Evolutionary conservation across 2,888 invertebrate genomes (phyloP).

Genomic region (Malthinus flaveolus): DNA sequence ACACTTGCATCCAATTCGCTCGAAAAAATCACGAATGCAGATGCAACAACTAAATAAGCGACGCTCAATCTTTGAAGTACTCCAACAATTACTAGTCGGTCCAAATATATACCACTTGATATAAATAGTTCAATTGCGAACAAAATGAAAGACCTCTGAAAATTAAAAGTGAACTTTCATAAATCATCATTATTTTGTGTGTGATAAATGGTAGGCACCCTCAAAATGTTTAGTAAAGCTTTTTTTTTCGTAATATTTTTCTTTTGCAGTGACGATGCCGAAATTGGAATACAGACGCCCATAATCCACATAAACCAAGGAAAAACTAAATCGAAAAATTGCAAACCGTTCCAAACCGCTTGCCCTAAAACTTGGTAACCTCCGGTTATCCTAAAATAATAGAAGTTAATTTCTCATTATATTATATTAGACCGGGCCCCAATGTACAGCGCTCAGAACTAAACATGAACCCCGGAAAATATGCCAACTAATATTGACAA

Average conservation of each 20-base stretch:
- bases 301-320: conserved; percentile 98
- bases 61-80: conserved; percentile 89
- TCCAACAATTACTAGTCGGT: conserved; percentile 80
- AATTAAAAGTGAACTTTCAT: conserved; percentile 12
- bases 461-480: no score
- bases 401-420: no score
- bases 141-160: conserved; percentile 72
- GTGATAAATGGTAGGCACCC: conserved; percentile 60
- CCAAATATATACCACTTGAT: conserved; percentile 64
- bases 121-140: conserved; percentile 76
- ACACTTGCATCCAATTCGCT: neutral
- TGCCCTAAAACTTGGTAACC: conserved; percentile 86
- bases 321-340: conserved; percentile 91
- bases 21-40: conserved; percentile 5
- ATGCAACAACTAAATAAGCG: conserved; percentile 76
- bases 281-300: conserved; percentile 92
- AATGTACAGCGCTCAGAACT: no score
- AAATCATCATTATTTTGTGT: neutral
- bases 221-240: conserved; percentile 65
- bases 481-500: no score
- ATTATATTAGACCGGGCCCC: no score
- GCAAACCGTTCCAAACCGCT: conserved; percentile 90
- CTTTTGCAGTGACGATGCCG: conserved; percentile 73
- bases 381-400: no score
- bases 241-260: conserved; percentile 62